phyloP scores from a whole-genome alignment of 2,113 vertebrate genomes.

The Heliornis fulica region DNA sequence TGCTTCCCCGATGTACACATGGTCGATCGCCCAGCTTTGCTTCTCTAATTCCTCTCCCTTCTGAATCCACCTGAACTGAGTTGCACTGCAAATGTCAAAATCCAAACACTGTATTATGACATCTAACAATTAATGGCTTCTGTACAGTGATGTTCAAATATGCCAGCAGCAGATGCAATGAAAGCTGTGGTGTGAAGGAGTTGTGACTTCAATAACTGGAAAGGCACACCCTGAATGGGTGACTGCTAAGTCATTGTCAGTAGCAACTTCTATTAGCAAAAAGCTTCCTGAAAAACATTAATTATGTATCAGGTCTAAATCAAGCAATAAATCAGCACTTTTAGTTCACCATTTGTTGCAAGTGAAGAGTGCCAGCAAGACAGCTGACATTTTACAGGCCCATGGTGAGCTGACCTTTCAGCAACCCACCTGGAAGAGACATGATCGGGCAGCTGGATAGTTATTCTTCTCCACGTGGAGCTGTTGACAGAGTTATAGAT shows the following conservation, averaged over 20 bases:
- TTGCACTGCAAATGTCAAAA: constrained; percentile 80
- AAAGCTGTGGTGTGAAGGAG: background rate
- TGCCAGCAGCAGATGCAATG: background rate
- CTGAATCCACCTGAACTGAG: constrained; percentile 98
- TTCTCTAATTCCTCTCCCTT: constrained; percentile 89
- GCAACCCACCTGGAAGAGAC: constrained; percentile 89
- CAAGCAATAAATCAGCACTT: background rate
- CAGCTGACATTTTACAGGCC: background rate
- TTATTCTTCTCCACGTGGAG: constrained; percentile 92
- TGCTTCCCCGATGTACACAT: constrained; percentile 94
- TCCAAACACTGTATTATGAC: background rate
- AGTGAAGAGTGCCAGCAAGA: background rate
- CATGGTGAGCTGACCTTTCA: background rate
- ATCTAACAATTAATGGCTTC: background rate
- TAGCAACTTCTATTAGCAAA: background rate
- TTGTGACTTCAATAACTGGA: background rate
- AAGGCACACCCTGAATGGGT: background rate
- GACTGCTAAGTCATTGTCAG: background rate
- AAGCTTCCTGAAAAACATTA: background rate
- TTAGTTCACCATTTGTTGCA: background rate
- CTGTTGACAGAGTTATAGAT: constrained; percentile 96
- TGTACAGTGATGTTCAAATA: background rate
- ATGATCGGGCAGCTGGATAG: constrained; percentile 93
- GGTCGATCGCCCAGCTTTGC: constrained; percentile 94
- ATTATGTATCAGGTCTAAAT: background rate